Conservation (phyloP, 2,888 invertebrate species). For the Hyppa rectilinea region DNA sequence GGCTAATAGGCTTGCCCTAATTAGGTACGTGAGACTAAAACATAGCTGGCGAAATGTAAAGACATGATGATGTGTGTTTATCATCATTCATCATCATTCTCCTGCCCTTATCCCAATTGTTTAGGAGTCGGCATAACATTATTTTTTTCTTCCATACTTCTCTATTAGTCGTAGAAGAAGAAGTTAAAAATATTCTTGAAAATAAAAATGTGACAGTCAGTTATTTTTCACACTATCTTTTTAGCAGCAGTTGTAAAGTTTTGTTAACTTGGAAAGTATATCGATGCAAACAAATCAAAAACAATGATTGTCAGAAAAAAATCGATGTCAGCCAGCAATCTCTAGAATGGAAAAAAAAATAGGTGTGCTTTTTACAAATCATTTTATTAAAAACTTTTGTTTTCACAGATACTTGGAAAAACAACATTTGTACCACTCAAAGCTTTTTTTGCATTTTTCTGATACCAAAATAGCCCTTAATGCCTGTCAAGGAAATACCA, state of each 20-base stretch:
- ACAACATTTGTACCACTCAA: not conserved
- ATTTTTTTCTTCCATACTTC: too few species aligned
- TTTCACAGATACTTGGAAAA: not conserved
- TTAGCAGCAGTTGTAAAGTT: not conserved
- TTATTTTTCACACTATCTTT: slow-evolving; percentile 11
- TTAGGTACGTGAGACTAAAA: too few species aligned
- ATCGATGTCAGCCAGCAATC: not conserved
- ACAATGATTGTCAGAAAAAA: not conserved
- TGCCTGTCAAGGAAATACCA: slow-evolving; percentile 59
- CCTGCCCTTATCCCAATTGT: too few species aligned
- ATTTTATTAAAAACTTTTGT: not conserved
- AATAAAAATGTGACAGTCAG: not conserved
- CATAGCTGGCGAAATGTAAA: too few species aligned
- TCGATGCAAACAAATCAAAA: slow-evolving; percentile 7
- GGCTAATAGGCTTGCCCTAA: too few species aligned
- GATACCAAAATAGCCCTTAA: slow-evolving; percentile 51
- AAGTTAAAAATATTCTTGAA: not conserved
- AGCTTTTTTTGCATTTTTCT: slow-evolving; percentile 5
- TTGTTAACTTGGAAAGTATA: slow-evolving; percentile 12
- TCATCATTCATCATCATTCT: too few species aligned
- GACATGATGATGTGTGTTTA: too few species aligned
- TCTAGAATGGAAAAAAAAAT: not conserved
- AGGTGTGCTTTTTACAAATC: not conserved
- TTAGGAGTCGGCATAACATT: too few species aligned
- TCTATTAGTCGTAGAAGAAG: too few species aligned